A percentile compares a stretch with the other conserved stretches of the same genome.
Conservation (phyloP, 2,888 invertebrate species). For the Schizotus pectinicornis region DNA sequence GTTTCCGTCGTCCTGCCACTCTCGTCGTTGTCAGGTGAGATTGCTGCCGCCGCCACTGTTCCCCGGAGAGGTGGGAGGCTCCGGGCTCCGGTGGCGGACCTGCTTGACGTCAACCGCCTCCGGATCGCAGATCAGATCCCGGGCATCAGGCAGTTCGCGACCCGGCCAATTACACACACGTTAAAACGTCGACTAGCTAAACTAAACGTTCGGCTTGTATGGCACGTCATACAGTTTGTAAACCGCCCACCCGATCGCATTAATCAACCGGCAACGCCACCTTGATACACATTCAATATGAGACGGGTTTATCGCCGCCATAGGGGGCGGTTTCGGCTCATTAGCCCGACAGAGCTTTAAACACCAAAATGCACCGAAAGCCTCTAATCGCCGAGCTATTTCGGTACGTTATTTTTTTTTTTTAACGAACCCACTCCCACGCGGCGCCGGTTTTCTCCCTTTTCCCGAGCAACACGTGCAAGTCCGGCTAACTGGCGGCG, state of each 20-base stretch:
- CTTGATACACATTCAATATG: constrained; percentile 8
- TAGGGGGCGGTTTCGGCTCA: not conserved
- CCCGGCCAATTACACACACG: constrained; percentile 27
- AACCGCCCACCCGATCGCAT: constrained; percentile 24
- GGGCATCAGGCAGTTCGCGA: constrained; percentile 27
- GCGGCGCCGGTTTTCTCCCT: constrained; percentile 12
- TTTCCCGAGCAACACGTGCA: constrained; percentile 21
- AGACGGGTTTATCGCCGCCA: not conserved
- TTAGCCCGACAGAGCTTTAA: not conserved
- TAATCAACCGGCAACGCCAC: constrained; percentile 20
- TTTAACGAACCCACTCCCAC: constrained; percentile 6
- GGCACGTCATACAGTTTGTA: constrained; percentile 21
- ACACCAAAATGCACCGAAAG: no score
- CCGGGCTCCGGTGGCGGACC: constrained; percentile 15
- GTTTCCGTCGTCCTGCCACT: no score
- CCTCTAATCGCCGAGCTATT: not conserved
- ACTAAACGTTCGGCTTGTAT: constrained; percentile 22
- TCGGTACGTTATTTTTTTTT: constrained; percentile 4
- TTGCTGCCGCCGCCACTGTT: not conserved
- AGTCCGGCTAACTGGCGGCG: constrained; percentile 12
- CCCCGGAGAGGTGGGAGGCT: constrained; percentile 12
- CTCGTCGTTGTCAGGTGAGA: no score
- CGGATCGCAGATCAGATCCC: constrained; percentile 29
- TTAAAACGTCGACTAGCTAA: constrained; percentile 24
- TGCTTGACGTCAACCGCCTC: constrained; percentile 34